phyloP scores from a whole-genome alignment of 2,888 invertebrate species.

The Tupiocoris notatus region DNA sequence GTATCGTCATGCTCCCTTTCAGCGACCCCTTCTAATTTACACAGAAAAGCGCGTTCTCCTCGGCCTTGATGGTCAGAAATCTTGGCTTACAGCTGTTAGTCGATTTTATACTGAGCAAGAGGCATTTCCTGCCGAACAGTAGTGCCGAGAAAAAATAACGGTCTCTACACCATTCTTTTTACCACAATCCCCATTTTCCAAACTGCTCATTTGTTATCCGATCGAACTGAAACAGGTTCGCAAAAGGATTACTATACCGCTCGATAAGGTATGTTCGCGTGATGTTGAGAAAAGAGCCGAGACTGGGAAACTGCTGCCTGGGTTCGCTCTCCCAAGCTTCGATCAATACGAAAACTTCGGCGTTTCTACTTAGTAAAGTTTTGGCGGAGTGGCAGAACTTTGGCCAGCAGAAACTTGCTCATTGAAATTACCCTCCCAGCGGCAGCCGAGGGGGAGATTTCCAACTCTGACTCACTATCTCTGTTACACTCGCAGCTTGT shows the following conservation, averaged over 20 bases:
- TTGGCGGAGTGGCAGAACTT: conserved; percentile 46
- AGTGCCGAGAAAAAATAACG: too few species aligned
- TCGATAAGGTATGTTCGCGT: conserved; percentile 23
- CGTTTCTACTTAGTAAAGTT: conserved; percentile 49
- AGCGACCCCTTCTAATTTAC: too few species aligned
- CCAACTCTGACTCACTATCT: background rate
- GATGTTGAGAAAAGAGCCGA: conserved; percentile 41
- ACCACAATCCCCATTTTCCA: too few species aligned
- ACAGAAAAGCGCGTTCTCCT: too few species aligned
- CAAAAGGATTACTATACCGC: background rate
- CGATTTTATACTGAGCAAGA: too few species aligned
- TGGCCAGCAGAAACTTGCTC: conserved; percentile 46
- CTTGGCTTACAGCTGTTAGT: too few species aligned
- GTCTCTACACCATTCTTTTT: too few species aligned
- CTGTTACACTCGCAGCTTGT: background rate
- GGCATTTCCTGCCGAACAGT: too few species aligned
- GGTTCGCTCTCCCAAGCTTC: conserved; percentile 30
- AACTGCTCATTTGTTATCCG: too few species aligned
- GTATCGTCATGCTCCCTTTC: too few species aligned
- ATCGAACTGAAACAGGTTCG: too few species aligned
- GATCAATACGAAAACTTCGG: conserved; percentile 48
- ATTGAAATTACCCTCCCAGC: conserved; percentile 46
- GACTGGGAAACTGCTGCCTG: conserved; percentile 29
- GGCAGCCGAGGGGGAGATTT: background rate
- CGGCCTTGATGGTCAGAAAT: too few species aligned